Evolutionary conservation across 2,797 vertebrate genomes (phyloP), one percentile per base, ranked within the genome.

Genomic region (Urophycis tenuis): DNA sequence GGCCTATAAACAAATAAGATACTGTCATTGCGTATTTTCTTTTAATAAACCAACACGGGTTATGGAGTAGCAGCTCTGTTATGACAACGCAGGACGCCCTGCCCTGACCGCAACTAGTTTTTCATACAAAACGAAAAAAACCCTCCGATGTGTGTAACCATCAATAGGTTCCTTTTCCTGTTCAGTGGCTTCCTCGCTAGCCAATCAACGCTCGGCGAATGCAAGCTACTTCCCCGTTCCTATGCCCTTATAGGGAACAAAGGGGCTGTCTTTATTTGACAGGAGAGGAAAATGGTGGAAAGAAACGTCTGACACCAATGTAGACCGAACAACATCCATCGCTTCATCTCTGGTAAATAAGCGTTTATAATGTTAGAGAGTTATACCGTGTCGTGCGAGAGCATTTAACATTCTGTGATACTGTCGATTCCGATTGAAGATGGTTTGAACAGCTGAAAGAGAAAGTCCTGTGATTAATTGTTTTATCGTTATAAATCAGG

Each of bases 341-440:
- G 53, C 31, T 84, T 88, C 85, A 45, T 88, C 81, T 80, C 82
- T 85, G 92, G 93, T 94, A 87, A 93, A 92, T 83, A 85, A 81
- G 14, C 31, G 22, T 60, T 22, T 11, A 31, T 2, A 31, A 4
- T 70, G 76, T 19, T 32, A 4, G 69, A 60, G 10, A 36, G 53
- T 73, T 79, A 0, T 73, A 45, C 77, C 75, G 22, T 75, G 0
- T 78, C 9, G 49, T 60, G 5, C 80, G 36, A 73, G 74, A 22
- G 36, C 25, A 53, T 74, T 80, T 77, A 81, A 35, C 45, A 22
- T 35, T 79, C 9, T 80, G 77, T 75, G 22, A 75, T 73, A 74
- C 60, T 69, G 67, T 34, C 29, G 19, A 60, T 25, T 78, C 2
- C 14, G 39, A 41, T 41, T 41, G 14, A 41, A 41, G 25, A 14